Evolutionary conservation across 2,797 vertebrate genomes (phyloP).

Genomic region (Podarcis siculus): DNA sequence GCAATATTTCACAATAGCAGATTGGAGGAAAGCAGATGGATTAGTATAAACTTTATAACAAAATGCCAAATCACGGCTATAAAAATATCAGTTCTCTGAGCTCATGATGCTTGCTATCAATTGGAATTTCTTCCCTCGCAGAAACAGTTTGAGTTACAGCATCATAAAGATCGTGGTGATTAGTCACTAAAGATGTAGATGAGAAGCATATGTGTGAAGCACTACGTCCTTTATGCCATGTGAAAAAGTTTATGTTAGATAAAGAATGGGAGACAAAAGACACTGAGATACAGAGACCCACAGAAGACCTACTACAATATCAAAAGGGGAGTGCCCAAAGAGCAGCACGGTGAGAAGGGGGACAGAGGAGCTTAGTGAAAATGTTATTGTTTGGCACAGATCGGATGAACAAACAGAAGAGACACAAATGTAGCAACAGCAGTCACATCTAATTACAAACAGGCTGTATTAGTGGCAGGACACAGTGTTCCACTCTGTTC

Average conservation of each 20-base stretch:
- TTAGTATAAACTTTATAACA: constrained; percentile 34
- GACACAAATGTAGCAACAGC: constrained; percentile 21
- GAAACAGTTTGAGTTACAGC: constrained; percentile 63
- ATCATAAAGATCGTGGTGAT: constrained; percentile 42
- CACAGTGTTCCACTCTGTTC: constrained; percentile 33
- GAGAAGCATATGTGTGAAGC: constrained; percentile 60
- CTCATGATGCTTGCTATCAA: constrained; percentile 50
- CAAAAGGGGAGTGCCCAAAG: constrained; percentile 42
- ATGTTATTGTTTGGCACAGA: not conserved
- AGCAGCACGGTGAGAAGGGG: constrained; percentile 2
- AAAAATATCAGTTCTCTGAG: constrained; percentile 8
- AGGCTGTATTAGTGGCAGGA: constrained; percentile 21
- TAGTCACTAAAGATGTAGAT: constrained; percentile 50
- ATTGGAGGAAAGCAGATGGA: constrained; percentile 34
- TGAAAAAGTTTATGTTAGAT: constrained; percentile 3
- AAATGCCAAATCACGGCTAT: constrained; percentile 34
- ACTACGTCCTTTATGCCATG: constrained; percentile 43
- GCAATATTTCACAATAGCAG: constrained; percentile 52
- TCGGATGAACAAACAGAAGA: constrained; percentile 10
- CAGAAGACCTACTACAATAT: constrained; percentile 48
- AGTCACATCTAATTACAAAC: constrained; percentile 43
- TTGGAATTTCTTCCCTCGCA: constrained; percentile 56
- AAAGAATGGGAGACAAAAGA: constrained; percentile 50
- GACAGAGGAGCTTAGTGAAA: constrained; percentile 18
- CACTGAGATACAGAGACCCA: constrained; percentile 53